Base-by-base conservation (phyloP, 2,797 vertebrate species). In the Petrocephalus sullivani region DNA sequence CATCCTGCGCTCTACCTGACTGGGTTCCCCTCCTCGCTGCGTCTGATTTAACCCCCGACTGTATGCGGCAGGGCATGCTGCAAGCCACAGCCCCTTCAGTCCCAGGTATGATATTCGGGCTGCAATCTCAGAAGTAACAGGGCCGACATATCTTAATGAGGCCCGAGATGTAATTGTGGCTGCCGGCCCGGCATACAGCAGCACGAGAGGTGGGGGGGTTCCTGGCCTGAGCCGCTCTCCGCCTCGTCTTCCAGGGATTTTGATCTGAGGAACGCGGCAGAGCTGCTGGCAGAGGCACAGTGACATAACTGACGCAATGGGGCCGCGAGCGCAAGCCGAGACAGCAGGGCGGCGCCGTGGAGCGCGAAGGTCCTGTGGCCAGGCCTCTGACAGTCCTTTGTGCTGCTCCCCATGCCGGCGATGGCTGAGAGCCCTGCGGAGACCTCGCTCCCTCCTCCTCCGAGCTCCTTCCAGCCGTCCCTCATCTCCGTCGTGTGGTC, bases 221-320 rank as follows among this genome's bases (percentile, higher is more conserved):
- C 54, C 28, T 10, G 54, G 84, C 28, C 46, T 9, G 8, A 28
- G 23, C 12, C 5, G 85, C 19, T 37, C 41, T 33, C 16, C 8
- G 85, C 85, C 23, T 19, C 19, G 9, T 33, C 41, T 58, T 85
- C 14, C 33, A 23, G 41, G 57, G 16, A 49, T 87, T 49, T 64
- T 87, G 85, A 87, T 87, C 85, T 87, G 57, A 33, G 28, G 85
- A 87, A 61, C 41, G 8, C 10, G 19, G 19, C 58, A 4, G 12
- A 4, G 12, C 37, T 7, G 58, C 85, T 46, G 85, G 4, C 8
- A 61, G 85, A 61, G 33, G 57, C 58, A 61, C 2, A 21, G 58
- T 87, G 57, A 87, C 33, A 87, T 87, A 87, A 61, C 58, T 87
- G 85, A 87, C 58, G 85, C 85, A 61, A 87, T 64, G 58, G 58